A percentile compares a stretch with the other conserved stretches of the same genome.
Conservation (phyloP, 2,113 vertebrate genomes). For the Xyliphius kryptos region DNA sequence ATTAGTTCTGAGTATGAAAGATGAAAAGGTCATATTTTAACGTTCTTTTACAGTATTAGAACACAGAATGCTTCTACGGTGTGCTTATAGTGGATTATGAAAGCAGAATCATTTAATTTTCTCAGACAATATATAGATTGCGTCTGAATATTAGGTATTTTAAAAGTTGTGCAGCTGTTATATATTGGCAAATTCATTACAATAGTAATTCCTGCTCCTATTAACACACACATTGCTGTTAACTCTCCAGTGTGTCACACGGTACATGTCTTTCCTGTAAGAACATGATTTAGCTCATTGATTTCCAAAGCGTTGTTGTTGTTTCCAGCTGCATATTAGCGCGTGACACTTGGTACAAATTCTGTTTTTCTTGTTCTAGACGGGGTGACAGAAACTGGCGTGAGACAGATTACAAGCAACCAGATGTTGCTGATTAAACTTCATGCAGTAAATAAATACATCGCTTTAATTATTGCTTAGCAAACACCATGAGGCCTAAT, state of each 20-base stretch:
- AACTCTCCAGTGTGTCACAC: constrained; percentile 11
- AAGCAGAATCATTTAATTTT: no score
- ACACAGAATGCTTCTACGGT: no score
- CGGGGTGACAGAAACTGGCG: constrained; percentile 52
- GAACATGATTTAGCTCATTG: constrained; percentile 4
- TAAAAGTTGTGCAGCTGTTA: no score
- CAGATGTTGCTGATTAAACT: constrained; percentile 63
- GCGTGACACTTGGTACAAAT: constrained; percentile 43
- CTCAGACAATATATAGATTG: no score
- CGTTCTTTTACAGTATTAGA: no score
- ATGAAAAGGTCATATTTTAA: no score
- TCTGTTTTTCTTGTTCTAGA: constrained; percentile 58
- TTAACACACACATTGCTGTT: no score
- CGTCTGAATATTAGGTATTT: no score
- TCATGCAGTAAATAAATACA: constrained; percentile 45
- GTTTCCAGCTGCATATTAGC: constrained; percentile 51
- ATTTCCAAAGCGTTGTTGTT: constrained; percentile 8
- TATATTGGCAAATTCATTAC: no score
- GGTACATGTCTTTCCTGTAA: constrained; percentile 12
- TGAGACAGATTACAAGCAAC: constrained; percentile 53
- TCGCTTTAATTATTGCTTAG: constrained; percentile 53
- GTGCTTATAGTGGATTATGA: no score
- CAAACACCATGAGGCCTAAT: constrained; percentile 47
- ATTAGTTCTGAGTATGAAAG: no score
- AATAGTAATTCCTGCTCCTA: constrained; percentile 9